Conservation (phyloP, 2,113 vertebrate genomes). For the Lampris incognitus region DNA sequence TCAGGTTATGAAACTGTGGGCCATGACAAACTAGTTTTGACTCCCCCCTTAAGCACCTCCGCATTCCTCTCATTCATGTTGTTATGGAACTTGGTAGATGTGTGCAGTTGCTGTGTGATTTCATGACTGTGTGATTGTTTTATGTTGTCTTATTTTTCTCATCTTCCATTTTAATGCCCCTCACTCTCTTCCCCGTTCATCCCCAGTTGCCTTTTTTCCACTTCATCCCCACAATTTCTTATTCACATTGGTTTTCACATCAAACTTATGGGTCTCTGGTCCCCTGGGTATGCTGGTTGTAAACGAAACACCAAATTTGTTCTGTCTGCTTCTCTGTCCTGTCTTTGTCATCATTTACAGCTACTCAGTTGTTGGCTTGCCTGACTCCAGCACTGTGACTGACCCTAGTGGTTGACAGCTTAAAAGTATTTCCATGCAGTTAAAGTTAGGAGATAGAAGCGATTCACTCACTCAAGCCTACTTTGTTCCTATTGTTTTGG, state of each 20-base stretch:
- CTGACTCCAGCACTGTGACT: too few relatives aligned
- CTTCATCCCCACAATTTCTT: neutral
- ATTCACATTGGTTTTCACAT: neutral
- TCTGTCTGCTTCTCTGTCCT: too few relatives aligned
- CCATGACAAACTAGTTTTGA: constrained; percentile 10
- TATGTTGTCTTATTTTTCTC: neutral
- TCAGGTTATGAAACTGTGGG: constrained; percentile 24
- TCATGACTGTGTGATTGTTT: neutral
- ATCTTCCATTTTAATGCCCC: neutral
- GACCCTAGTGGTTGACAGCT: too few relatives aligned
- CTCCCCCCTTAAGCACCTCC: neutral
- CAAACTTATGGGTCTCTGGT: neutral
- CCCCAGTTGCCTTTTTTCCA: neutral
- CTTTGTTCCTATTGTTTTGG: too few relatives aligned
- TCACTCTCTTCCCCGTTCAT: neutral
- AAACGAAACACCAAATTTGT: neutral
- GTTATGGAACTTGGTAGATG: neutral
- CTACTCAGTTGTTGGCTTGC: too few relatives aligned
- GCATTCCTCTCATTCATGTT: constrained; percentile 41
- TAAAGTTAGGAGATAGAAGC: too few relatives aligned
- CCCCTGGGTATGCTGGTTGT: neutral
- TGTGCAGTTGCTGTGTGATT: constrained; percentile 15
- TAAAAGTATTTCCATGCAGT: too few relatives aligned
- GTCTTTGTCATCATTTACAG: too few relatives aligned
- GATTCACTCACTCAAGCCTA: too few relatives aligned